Base-by-base conservation (phyloP, 2,797 vertebrate genomes). In the Triplophysa bombifrons region DNA sequence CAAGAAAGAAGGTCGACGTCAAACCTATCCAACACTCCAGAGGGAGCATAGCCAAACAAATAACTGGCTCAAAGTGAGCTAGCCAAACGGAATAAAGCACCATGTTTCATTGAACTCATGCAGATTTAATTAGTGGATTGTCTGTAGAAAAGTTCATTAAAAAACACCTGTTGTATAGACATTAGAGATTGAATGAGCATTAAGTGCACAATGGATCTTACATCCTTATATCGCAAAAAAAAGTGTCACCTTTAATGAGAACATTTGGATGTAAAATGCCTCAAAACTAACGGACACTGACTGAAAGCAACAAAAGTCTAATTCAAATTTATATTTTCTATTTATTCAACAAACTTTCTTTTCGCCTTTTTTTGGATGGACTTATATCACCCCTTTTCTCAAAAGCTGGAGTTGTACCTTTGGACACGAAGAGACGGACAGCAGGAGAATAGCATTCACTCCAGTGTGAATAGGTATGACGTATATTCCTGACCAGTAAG, bases 401-500 rank as follows among this genome's bases (percentile, higher is more conserved):
- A 11, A 63, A 41, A 63, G 56, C 70, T 53, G 51, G 64, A 77
- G 25, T 70, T 61, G 72, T 22, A 70, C 48, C 46, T 70, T 61
- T 20, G 34, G 44, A 22, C 65, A 56, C 55, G 64, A 25, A 53
- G 58, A 60, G 63, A 64, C 20, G 76, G 46, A 58, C 70, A 80
- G 71, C 67, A 16, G 34, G 55, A 53, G 56, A 80, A 70, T 25
- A 73, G 68, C 74, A 84, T 84, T 87, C 73, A 85, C 53, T 53
- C 25, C 61, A 41, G 16, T 20, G 25, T 87, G 84, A 87, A 87
- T 84, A 71, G 81, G 51, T 76, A 77, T 87, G 86, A 87, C 84
- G 86, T 80, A 87, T 73, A 83, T 85, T 67, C 78, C 55, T 74
- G 82, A 74, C 74, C 69, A 69, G 34, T 83, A 72, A 56, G 20